phyloP scores from a whole-genome alignment of 2,888 invertebrate species.

The Epinotia ramella region DNA sequence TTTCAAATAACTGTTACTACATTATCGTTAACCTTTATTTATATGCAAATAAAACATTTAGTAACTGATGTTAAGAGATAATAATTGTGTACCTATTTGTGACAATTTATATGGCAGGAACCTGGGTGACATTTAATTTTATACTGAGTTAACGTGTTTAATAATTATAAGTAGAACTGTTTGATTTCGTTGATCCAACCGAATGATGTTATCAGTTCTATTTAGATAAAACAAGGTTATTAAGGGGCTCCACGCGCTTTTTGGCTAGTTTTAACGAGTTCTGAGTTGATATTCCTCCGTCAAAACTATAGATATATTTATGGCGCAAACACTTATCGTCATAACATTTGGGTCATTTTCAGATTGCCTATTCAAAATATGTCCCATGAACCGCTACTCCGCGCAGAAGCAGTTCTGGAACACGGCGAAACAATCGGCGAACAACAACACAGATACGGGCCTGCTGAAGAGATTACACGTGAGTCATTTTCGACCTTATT shows the following conservation, averaged over 20 bases:
- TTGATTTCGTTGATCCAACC: not conserved
- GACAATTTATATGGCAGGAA: slow-evolving; percentile 10
- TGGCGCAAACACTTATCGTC: no score
- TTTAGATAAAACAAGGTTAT: not conserved
- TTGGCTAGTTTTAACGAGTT: no score
- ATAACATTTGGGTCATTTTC: slow-evolving; percentile 50
- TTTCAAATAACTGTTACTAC: slow-evolving; percentile 17
- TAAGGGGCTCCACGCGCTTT: no score
- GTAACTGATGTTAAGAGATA: slow-evolving; percentile 15
- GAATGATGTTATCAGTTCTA: not conserved
- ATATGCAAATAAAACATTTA: slow-evolving; percentile 33
- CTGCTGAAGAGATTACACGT: slow-evolving; percentile 95
- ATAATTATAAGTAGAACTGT: not conserved
- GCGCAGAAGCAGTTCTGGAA: slow-evolving; percentile 99
- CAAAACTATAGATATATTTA: no score
- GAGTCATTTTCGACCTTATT: slow-evolving; percentile 57
- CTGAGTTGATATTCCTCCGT: no score
- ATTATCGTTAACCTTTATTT: slow-evolving; percentile 31
- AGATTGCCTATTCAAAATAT: slow-evolving; percentile 98
- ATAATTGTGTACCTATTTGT: slow-evolving; percentile 23
- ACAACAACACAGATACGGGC: slow-evolving; percentile 92
- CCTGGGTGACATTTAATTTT: slow-evolving; percentile 9
- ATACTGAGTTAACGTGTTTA: slow-evolving; percentile 1
- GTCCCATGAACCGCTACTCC: slow-evolving; percentile 97
- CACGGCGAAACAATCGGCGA: slow-evolving; percentile 96